Evolutionary conservation across 2,797 vertebrate genomes (phyloP).

Genomic region (Schizothorax lantsangensis): DNA sequence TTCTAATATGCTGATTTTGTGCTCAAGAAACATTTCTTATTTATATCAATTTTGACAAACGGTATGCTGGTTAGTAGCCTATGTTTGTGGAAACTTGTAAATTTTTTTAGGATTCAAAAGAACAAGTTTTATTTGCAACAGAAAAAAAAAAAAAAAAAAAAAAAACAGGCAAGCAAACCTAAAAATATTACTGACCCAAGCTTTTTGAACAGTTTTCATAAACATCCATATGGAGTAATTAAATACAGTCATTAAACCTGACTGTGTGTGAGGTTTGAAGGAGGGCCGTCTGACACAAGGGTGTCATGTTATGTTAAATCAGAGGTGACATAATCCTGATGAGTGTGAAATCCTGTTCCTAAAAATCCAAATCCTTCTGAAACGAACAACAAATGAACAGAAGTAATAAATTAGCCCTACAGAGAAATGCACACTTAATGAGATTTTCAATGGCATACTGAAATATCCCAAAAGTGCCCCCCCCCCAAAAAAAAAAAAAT

Average conservation of each 20-base stretch:
- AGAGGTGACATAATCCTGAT: background rate
- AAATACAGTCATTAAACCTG: background rate
- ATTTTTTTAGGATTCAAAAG: background rate
- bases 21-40: background rate
- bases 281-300: background rate
- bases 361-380: slow-evolving; percentile 6
- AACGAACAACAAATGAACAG: background rate
- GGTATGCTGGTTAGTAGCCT: background rate
- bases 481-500: background rate
- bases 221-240: background rate
- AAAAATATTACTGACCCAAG: background rate
- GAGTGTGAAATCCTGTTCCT: slow-evolving; percentile 21
- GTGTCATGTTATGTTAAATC: slow-evolving; percentile 3
- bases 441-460: background rate
- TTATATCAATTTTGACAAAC: background rate
- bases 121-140: background rate
- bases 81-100: background rate
- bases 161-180: background rate
- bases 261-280: background rate
- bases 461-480: background rate
- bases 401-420: background rate
- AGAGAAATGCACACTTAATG: background rate
- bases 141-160: background rate
- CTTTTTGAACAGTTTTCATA: background rate
- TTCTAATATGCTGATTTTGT: background rate